Percentiles rank a stretch among this genome's conserved stretches.
Evolutionary conservation across 2,113 vertebrate genomes (phyloP).

Genomic region (Crocuta crocuta): DNA sequence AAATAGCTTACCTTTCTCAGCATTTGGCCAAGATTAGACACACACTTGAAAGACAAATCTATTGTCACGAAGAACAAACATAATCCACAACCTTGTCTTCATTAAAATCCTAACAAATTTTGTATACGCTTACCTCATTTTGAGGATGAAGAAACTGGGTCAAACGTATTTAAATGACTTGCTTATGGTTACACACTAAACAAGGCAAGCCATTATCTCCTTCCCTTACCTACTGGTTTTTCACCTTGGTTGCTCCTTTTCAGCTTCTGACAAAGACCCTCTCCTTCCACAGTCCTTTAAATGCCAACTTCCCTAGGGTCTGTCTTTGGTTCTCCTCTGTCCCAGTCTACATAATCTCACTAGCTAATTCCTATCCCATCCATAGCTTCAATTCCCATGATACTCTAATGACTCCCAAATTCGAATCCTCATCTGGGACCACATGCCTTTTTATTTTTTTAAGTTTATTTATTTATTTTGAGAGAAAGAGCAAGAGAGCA

Average conservation of each 20-base stretch:
- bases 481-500: no score
- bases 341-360: background rate
- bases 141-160: background rate
- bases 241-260: background rate
- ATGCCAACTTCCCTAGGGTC: background rate
- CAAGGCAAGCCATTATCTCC: background rate
- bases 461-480: no score
- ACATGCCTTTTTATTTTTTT: background rate
- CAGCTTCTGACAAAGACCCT: background rate
- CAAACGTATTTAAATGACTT: background rate
- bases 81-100: background rate
- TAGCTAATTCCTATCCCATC: background rate
- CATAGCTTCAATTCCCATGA: background rate
- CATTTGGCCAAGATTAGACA: background rate
- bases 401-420: background rate
- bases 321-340: background rate
- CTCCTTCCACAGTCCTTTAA: background rate
- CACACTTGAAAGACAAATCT: background rate
- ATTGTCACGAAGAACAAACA: background rate
- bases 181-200: background rate
- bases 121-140: background rate
- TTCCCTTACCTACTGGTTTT: background rate
- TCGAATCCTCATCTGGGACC: background rate
- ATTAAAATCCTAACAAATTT: background rate
- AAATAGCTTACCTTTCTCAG: background rate